A percentile compares a stretch with the other conserved stretches of the same genome.
Conservation (phyloP, 2,888 invertebrate genomes). For the Globia sparganii region DNA sequence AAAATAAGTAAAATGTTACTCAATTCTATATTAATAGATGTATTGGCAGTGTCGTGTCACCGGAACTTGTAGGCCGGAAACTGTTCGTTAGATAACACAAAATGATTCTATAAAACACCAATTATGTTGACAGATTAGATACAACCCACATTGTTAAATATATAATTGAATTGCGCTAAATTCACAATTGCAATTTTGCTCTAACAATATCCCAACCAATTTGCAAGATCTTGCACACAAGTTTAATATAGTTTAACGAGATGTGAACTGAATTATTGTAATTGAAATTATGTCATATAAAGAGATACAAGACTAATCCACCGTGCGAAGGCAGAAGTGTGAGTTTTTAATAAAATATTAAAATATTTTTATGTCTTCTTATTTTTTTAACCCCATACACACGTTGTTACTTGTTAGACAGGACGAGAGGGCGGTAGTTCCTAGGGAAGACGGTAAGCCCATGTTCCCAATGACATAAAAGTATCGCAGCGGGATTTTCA, state of each 20-base stretch:
- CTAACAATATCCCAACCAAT: conserved; percentile 42
- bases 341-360: conserved; percentile 82
- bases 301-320: conserved; percentile 89
- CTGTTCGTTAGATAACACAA: conserved; percentile 38
- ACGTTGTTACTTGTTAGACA: not conserved
- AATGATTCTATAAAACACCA: conserved; percentile 28
- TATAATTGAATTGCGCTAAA: conserved; percentile 30
- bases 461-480: not conserved
- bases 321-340: conserved; percentile 78
- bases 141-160: conserved; percentile 26
- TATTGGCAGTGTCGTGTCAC: conserved; percentile 32
- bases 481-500: not conserved
- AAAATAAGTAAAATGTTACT: conserved; percentile 35
- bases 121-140: conserved; percentile 29
- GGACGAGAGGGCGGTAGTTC: not conserved
- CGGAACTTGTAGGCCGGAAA: conserved; percentile 56
- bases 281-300: conserved; percentile 76
- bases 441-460: not conserved
- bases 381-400: conserved; percentile 2
- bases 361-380: conserved; percentile 42
- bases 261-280: conserved; percentile 63
- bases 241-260: conserved; percentile 62
- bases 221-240: conserved; percentile 62
- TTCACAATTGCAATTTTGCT: conserved; percentile 49
- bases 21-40: conserved; percentile 23